Evolutionary conservation across 1,140 invertebrate species (phyloP), one percentile per base, ranked within the genome.

Genomic region (Trachymyrmex cornetzi): DNA sequence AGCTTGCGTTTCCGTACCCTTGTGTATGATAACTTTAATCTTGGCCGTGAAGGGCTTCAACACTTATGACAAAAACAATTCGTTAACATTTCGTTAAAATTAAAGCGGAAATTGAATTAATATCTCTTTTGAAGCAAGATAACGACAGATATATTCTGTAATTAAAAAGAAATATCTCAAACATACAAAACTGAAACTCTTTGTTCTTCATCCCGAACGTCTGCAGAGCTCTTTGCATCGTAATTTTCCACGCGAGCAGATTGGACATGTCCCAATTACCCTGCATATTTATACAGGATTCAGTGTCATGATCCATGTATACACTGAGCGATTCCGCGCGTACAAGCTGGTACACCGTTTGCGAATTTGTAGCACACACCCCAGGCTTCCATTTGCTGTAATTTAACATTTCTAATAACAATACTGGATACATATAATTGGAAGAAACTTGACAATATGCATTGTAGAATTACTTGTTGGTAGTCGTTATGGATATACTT

Each of bases 311-410:
- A 93, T 98, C 98, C 96, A 97, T 97, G 92, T 98, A 98, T 1
- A 97, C 91, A 0, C 97, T 98, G 1, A 98, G 94, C 3, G 97
- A 97, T 87, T 98, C 97, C 55, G 98, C 94, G 88, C 97, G 97
- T 91, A 98, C 95, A 90, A 98, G 95, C 94, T 98, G 98, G 92
- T 98, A 98, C 19, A 97, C 96, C 2, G 97, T 97, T 12, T 96
- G 96, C 0, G 97, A 96, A 79, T 96, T 96, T 55, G 95, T 95
- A 55, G 97, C 96, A 22, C 96, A 96, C 34, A 97, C 96, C 59
- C 96, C 96, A 22, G 97, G 97, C 92, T 98, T 98, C 98, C 98
- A 98, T 96, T 98, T 98, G 90, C 97, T 97, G 85, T 1, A 94
- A 95, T 80, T 55, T 7, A 59, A 61, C 0, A 85, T 11, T 74